These are phyloP conservation scores for Anoplius nigerrimus DNA, from an alignment of 2,888 invertebrate species.

Conservation along the genomic window DNA sequence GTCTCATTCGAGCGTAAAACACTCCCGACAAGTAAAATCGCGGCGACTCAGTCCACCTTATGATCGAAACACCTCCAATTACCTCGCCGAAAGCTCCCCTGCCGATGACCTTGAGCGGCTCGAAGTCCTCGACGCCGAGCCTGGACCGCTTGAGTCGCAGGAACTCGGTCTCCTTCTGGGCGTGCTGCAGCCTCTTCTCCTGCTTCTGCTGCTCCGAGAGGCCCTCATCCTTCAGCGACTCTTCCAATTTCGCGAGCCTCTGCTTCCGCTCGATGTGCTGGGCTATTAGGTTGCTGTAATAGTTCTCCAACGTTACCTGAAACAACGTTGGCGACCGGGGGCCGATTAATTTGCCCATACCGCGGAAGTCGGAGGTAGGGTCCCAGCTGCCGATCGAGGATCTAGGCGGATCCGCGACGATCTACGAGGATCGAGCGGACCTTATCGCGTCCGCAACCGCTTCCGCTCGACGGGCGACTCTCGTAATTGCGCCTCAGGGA, in stretches of 20 bases:
- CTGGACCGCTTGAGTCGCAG: slow-evolving; percentile 95
- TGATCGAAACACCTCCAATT: slow-evolving; percentile 11
- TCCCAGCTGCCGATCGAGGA: too few relatives aligned
- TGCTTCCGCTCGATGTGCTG: slow-evolving; percentile 98
- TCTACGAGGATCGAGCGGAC: too few relatives aligned
- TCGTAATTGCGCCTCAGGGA: too few relatives aligned
- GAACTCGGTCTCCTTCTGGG: slow-evolving; percentile 99
- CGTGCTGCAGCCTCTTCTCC: slow-evolving; percentile 95
- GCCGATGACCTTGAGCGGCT: slow-evolving; percentile 97
- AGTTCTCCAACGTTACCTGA: slow-evolving; percentile 94
- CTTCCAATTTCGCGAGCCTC: slow-evolving; percentile 94
- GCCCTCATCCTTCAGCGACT: slow-evolving; percentile 96
- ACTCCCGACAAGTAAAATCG: too few relatives aligned
- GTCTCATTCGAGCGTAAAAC: too few relatives aligned
- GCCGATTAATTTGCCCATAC: too few relatives aligned
- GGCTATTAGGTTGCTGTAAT: slow-evolving; percentile 98
- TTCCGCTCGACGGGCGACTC: too few relatives aligned
- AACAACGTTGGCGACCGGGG: slow-evolving; percentile 24
- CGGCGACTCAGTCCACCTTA: too few relatives aligned
- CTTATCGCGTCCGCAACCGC: too few relatives aligned
- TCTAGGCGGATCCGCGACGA: too few relatives aligned
- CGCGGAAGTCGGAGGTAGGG: too few relatives aligned
- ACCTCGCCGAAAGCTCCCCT: slow-evolving; percentile 93
- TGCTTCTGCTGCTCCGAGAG: slow-evolving; percentile 95
- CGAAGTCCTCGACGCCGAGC: slow-evolving; percentile 98